Evolutionary conservation across 2,113 vertebrate species (phyloP).

Genomic region (Calyptommatus sinebrachiatus): DNA sequence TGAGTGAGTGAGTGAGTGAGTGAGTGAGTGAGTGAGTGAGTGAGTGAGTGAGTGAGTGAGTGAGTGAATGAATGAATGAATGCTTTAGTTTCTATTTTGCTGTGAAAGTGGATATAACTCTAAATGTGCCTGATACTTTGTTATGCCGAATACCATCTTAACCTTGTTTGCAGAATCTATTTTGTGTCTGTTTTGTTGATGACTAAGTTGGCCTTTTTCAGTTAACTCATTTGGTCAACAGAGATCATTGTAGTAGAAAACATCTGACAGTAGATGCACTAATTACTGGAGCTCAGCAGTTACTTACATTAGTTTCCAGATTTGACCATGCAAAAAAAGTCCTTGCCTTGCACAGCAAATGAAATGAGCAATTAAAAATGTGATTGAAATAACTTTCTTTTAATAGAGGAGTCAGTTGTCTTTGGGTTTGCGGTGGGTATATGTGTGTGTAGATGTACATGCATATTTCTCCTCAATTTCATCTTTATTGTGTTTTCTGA

Average conservation of each 20-base stretch:
- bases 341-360: background rate
- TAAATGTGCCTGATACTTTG: too few relatives aligned
- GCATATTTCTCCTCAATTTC: constrained; percentile 7
- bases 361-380: background rate
- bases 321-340: background rate
- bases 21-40: too few relatives aligned
- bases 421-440: background rate
- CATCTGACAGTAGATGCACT: constrained; percentile 4
- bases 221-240: background rate
- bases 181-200: too few relatives aligned
- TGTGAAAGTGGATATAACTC: too few relatives aligned
- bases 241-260: background rate
- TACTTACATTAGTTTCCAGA: background rate
- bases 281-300: constrained; percentile 2
- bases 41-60: too few relatives aligned
- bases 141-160: too few relatives aligned
- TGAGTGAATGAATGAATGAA: too few relatives aligned
- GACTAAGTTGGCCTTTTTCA: background rate
- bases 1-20: too few relatives aligned
- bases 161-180: too few relatives aligned
- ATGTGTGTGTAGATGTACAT: too few relatives aligned
- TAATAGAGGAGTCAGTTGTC: background rate
- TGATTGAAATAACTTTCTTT: background rate
- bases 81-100: too few relatives aligned
- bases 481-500: background rate